phyloP scores from a whole-genome alignment of 2,797 vertebrate genomes.

The Argentina silus region DNA sequence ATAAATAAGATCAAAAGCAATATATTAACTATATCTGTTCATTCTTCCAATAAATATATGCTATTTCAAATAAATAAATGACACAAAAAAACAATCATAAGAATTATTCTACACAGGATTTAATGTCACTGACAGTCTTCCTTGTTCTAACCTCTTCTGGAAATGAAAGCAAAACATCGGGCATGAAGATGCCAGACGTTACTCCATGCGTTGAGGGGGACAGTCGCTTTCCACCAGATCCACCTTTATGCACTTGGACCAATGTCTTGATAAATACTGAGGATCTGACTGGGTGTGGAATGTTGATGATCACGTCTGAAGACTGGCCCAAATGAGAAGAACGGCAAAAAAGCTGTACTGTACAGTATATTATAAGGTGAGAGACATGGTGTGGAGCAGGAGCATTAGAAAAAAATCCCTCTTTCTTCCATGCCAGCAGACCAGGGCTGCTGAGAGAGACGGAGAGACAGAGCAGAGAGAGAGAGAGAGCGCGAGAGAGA shows the following conservation, averaged over 20 bases:
- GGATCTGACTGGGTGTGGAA: slow-evolving; percentile 37
- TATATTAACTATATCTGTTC: slow-evolving; percentile 14
- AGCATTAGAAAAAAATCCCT: slow-evolving; percentile 13
- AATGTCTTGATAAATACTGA: slow-evolving; percentile 28
- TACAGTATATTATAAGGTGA: slow-evolving; percentile 23
- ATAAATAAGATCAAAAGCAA: slow-evolving; percentile 17
- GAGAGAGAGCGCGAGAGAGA: slow-evolving; percentile 29
- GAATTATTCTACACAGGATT: slow-evolving; percentile 11
- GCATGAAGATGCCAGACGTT: slow-evolving; percentile 21
- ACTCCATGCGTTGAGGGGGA: slow-evolving; percentile 62
- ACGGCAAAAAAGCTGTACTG: slow-evolving; percentile 7
- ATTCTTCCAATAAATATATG: slow-evolving; percentile 38
- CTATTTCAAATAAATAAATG: slow-evolving; percentile 47
- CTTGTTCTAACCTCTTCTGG: slow-evolving; percentile 25
- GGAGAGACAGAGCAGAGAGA: slow-evolving; percentile 16
- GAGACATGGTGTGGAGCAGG: slow-evolving; percentile 31
- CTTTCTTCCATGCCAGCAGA: slow-evolving; percentile 29
- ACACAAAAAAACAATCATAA: slow-evolving; percentile 13
- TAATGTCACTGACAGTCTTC: slow-evolving; percentile 25
- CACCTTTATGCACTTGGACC: slow-evolving; percentile 30
- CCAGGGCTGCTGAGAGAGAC: not conserved
- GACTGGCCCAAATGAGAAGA: slow-evolving; percentile 38
- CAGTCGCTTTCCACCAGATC: slow-evolving; percentile 25
- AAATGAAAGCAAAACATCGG: slow-evolving; percentile 16
- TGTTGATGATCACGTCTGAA: slow-evolving; percentile 39